Conservation (phyloP, 2,797 vertebrate genomes). For the Gymnopithys bicolor region DNA sequence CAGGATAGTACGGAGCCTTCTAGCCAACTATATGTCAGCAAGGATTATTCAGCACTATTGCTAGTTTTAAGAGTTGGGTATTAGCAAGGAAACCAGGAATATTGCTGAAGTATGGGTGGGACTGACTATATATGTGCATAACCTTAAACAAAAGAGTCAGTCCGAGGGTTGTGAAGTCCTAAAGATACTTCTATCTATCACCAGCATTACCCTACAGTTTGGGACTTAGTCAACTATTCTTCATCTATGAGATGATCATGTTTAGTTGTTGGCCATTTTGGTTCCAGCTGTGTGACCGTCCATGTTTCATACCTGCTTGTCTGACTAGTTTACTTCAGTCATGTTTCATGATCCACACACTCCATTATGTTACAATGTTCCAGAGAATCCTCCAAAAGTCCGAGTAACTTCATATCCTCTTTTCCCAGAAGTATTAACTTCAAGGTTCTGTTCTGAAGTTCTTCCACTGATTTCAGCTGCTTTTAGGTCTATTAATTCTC, state of each 20-base stretch:
- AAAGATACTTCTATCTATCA: not conserved
- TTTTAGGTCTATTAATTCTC: not conserved
- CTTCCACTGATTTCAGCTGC: not conserved
- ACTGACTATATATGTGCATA: not conserved
- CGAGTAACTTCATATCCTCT: not conserved
- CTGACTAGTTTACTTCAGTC: not conserved
- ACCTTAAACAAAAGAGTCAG: not conserved
- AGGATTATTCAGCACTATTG: not conserved
- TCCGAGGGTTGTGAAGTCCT: not conserved
- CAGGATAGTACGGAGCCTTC: not conserved
- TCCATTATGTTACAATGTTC: not conserved
- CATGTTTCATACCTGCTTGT: not conserved
- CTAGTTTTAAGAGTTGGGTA: not conserved
- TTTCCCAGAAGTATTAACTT: not conserved
- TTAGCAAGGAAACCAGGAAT: not conserved
- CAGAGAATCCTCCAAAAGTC: not conserved
- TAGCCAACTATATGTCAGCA: not conserved
- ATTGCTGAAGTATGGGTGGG: not conserved
- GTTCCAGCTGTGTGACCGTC: not conserved
- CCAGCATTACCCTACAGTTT: not conserved
- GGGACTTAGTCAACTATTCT: not conserved
- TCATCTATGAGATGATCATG: not conserved
- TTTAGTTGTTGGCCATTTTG: not conserved
- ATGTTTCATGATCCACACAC: not conserved
- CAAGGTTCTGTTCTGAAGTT: not conserved